Evolutionary conservation across 1,140 invertebrate species (phyloP), one percentile per base, ranked within the genome.

Genomic region (Nebria ingens): DNA sequence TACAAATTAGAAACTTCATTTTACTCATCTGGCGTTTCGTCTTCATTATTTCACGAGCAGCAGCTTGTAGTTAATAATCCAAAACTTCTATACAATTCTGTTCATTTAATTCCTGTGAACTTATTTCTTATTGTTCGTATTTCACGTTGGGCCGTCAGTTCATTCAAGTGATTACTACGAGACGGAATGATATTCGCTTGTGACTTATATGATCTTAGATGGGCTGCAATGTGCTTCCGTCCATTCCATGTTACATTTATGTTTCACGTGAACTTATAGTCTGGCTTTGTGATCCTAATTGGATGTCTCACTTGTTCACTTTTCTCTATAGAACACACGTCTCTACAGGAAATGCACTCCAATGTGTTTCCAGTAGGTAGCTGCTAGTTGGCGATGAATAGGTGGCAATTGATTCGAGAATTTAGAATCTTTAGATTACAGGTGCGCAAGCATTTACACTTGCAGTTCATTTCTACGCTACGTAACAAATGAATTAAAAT

Each of bases 21-120:
- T n/a, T n/a, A n/a, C n/a, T n/a, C n/a, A n/a, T n/a, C n/a, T n/a
- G n/a, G 25, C 25, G 25, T 34, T 45, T 17, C 15, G 17, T 45
- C 40, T 17, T 45, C 3, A 12, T 45, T 45, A 9, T 17, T 45
- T 17, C 4, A 29, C 17, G 40, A 45, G 15, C 40, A 12, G 6
- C 40, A 3, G 6, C n/a, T n/a, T n/a, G n/a, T n/a, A n/a, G n/a
- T n/a, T n/a, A n/a, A 17, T 45, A 45, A 45, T 45, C 6, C 17
- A 17, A 45, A 45, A 17, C 15, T 45, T 3, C 25, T 6, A n/a
- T 34, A n/a, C 6, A n/a, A 34, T 34, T 34, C 25, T 17, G 40
- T 45, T 45, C 40, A 45, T 45, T 45, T 45, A 45, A 3, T 45
- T 45, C 17, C 40, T 45, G 40, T 45, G 15, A 45, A 45, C 40